Evolutionary conservation across 1,140 invertebrate species (phyloP), one percentile per base, ranked within the genome.

Genomic region (Gonioctena quinquepunctata): DNA sequence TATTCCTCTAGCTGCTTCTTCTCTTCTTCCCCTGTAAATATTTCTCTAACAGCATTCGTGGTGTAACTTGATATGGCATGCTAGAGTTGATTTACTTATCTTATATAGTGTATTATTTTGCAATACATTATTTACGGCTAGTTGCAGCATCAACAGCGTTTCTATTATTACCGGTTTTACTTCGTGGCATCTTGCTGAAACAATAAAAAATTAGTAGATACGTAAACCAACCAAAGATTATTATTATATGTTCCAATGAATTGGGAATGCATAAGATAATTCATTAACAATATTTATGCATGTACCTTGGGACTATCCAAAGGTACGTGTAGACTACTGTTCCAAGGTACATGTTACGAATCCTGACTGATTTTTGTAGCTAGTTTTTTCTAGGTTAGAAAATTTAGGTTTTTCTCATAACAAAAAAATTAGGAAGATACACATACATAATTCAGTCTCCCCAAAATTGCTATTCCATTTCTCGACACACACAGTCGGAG

Each of bases 11-110:
- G 28, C 28, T 33, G 28, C 28, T 33, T 33, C 28, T 33, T 33
- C 28, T 33, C 28, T 33, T 33, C 28, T 33, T 33, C 28, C 28
- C 76, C 79, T 0, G 79, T 79, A 1, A 83, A 16, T 13, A 70
- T 64, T 73, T 80, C 79, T 22, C 81, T 80, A 69, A 16, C 59
- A 16, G 81, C 82, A 65, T 70, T 54, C 50, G 28, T n/a, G 16
- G 18, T 54, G 50, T n/a, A 19, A 8, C 16, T 54, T 54, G 16
- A 54, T 22, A 16, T 54, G 21, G 16, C 16, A 16, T 19, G 50
- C 16, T 16, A 54, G 18, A 18, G 50, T 54, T 22, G 50, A 54
- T 16, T 54, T 54, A 54, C 16, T 54, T 54, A 54, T 16, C 11
- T 54, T 54, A 16, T 54, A 54, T 33, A 33, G 28, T 33, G 7